Evolutionary conservation across 2,797 vertebrate species (phyloP).

Genomic region (Eulemur mongoz): DNA sequence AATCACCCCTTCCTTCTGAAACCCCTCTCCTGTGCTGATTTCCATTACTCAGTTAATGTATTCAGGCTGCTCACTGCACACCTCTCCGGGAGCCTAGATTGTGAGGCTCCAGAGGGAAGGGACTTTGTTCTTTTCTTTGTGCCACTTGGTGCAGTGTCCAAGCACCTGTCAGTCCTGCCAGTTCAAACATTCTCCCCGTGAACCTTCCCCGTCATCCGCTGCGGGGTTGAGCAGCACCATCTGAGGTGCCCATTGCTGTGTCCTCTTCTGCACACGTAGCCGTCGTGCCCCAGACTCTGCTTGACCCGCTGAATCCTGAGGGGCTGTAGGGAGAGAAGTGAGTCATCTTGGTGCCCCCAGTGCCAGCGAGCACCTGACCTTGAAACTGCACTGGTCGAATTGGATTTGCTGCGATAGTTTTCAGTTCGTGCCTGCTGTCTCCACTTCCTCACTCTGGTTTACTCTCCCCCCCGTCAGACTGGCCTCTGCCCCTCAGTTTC

Average conservation of each 20-base stretch:
- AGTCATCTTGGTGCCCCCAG: background rate
- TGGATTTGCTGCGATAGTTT: background rate
- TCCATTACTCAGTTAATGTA: background rate
- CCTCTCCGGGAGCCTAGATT: too few species aligned
- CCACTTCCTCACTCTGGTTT: background rate
- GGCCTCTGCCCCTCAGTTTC: background rate
- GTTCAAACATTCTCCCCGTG: background rate
- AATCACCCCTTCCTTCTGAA: background rate
- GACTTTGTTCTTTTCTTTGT: background rate
- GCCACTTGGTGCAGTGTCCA: rapidly evolving
- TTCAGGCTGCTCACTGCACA: background rate
- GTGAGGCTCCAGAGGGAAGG: background rate
- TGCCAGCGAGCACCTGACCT: background rate
- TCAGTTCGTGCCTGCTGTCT: background rate
- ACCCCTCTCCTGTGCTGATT: background rate
- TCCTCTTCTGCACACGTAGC: background rate
- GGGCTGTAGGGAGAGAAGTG: background rate
- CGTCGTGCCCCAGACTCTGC: background rate
- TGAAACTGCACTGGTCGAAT: background rate
- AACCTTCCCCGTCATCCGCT: background rate
- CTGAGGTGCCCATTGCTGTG: background rate
- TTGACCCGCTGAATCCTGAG: background rate
- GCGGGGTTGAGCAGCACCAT: background rate
- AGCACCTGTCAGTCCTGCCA: rapidly evolving
- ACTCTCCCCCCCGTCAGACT: background rate